phyloP scores from a whole-genome alignment of 2,797 vertebrate genomes.

The Sebastes taczanowskii region DNA sequence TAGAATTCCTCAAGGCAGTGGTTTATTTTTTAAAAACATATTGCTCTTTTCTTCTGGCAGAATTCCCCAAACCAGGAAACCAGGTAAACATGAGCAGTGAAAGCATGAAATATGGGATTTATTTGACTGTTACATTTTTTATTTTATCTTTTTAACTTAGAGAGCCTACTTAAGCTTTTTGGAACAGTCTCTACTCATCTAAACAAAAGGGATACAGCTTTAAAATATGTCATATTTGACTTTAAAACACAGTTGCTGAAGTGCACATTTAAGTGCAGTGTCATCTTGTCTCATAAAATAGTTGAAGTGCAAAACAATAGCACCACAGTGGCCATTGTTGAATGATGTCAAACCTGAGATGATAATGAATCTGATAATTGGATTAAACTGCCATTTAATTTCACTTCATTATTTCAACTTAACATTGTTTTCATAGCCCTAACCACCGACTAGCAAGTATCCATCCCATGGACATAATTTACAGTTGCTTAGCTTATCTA shows the following conservation, averaged over 20 bases:
- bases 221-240: neutral
- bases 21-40: conserved; percentile 29
- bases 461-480: neutral
- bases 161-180: neutral
- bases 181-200: neutral
- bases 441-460: neutral
- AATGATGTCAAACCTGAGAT: neutral
- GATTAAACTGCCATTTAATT: neutral
- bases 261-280: neutral
- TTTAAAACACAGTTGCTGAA: neutral
- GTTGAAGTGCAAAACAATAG: neutral
- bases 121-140: neutral
- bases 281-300: neutral
- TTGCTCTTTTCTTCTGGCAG: conserved; percentile 12
- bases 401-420: neutral
- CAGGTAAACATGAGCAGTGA: conserved; percentile 1
- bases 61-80: conserved; percentile 2
- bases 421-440: neutral
- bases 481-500: neutral
- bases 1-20: conserved; percentile 29
- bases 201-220: neutral
- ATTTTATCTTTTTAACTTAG: neutral
- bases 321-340: neutral
- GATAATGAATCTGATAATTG: neutral
- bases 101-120: conserved; percentile 3